A percentile compares a stretch with the other conserved stretches of the same genome.
Conservation (phyloP, 2,113 vertebrate species). For the Plecturocebus donacophilus region DNA sequence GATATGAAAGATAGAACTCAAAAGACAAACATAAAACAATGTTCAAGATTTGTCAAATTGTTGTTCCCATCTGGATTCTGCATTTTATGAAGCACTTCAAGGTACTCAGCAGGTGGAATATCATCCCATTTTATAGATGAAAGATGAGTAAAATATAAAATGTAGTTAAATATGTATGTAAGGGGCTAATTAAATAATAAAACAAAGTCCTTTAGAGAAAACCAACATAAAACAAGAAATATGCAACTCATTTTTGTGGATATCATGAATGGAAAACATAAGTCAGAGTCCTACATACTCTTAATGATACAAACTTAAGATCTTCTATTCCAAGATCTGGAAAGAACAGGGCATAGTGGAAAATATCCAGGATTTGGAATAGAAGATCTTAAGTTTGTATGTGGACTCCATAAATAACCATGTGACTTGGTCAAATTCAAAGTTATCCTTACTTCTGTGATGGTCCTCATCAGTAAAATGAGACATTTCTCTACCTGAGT, state of each 20-base stretch:
- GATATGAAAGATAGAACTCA: slow-evolving; percentile 15
- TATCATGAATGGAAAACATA: neutral
- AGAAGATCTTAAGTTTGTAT: neutral
- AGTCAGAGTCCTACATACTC: neutral
- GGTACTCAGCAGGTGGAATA: neutral
- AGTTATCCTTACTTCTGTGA: neutral
- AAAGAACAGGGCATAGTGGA: neutral
- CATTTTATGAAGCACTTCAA: neutral
- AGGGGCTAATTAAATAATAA: neutral
- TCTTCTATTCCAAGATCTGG: neutral
- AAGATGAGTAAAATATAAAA: slow-evolving; percentile 49
- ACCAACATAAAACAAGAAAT: neutral
- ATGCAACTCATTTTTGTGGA: neutral
- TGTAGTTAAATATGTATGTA: neutral
- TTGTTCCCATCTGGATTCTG: neutral
- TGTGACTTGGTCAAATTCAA: neutral
- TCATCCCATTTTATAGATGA: neutral
- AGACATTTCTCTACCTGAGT: neutral
- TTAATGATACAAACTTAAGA: neutral
- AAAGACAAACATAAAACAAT: neutral
- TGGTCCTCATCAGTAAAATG: neutral
- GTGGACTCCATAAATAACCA: neutral
- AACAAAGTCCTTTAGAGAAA: neutral
- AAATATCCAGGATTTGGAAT: neutral
- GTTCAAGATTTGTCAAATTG: slow-evolving; percentile 5